Conservation (phyloP, 2,888 invertebrate genomes). For the Tetranychus piercei region DNA sequence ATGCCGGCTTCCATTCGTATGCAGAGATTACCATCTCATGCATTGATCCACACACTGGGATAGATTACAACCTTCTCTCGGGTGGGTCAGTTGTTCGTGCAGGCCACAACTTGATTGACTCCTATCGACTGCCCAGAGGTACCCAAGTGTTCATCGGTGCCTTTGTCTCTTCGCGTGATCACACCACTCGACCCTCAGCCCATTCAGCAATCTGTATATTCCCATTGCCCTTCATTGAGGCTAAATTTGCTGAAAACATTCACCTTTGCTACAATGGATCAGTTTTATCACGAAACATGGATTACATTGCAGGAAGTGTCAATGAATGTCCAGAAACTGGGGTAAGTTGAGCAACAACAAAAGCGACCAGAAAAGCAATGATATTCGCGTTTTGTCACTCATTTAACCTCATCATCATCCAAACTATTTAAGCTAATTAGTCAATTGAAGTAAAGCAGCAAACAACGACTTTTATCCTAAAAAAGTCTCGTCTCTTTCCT, state of each 20-base stretch:
- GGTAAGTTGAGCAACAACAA: slow-evolving; percentile 26
- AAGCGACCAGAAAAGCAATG: no score
- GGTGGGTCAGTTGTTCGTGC: slow-evolving; percentile 76
- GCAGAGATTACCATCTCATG: slow-evolving; percentile 88
- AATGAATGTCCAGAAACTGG: slow-evolving; percentile 74
- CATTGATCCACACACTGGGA: slow-evolving; percentile 40
- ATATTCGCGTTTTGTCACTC: no score
- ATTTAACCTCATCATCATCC: no score
- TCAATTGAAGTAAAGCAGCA: no score
- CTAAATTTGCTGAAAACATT: slow-evolving; percentile 85
- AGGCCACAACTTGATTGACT: slow-evolving; percentile 46
- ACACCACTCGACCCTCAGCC: slow-evolving; percentile 22
- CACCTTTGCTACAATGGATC: slow-evolving; percentile 92
- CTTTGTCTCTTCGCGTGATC: slow-evolving; percentile 37
- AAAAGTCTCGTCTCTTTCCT: no score
- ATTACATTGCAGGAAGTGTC: slow-evolving; percentile 72
- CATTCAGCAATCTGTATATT: slow-evolving; percentile 83
- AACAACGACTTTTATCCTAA: no score
- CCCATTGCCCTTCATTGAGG: slow-evolving; percentile 70
- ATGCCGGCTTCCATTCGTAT: slow-evolving; percentile 86
- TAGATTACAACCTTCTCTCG: slow-evolving; percentile 69
- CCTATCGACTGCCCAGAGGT: background rate
- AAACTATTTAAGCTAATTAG: no score
- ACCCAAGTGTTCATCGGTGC: slow-evolving; percentile 30
- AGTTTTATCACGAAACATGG: slow-evolving; percentile 74